phyloP scores from a whole-genome alignment of 92 coral and sea anemone genomes.

The Diadumene lineata region DNA sequence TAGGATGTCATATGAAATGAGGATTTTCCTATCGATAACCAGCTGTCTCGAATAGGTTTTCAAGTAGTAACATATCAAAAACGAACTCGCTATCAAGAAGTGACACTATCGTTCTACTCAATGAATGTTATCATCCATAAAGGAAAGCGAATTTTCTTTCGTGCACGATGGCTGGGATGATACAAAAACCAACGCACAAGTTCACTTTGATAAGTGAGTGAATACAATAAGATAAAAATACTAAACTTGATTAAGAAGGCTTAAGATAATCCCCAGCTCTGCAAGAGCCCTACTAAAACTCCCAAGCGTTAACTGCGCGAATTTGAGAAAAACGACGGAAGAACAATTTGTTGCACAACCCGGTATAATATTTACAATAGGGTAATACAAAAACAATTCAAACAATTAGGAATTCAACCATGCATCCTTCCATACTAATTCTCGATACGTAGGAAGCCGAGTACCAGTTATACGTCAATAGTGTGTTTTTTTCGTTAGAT shows the following conservation, averaged over 20 bases:
- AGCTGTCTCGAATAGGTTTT: background rate
- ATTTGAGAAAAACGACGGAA: no score
- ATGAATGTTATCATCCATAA: background rate
- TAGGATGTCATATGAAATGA: background rate
- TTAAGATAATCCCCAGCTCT: background rate
- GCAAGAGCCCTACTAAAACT: no score
- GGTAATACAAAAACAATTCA: background rate
- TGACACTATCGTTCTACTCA: background rate
- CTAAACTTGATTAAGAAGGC: background rate
- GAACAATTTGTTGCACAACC: no score
- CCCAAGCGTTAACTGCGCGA: background rate
- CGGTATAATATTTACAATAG: background rate
- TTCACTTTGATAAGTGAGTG: background rate
- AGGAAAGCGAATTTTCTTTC: background rate
- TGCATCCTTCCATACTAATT: background rate
- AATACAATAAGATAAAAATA: no score
- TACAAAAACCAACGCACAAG: background rate
- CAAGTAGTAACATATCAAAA: background rate
- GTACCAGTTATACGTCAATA: background rate
- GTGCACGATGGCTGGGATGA: background rate
- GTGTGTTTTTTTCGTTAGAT: background rate
- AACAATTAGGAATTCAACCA: background rate
- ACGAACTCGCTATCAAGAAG: background rate
- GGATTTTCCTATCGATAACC: background rate
- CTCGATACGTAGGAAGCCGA: background rate